Conservation (phyloP, 2,888 invertebrate species). For the Abscondita cerata region DNA sequence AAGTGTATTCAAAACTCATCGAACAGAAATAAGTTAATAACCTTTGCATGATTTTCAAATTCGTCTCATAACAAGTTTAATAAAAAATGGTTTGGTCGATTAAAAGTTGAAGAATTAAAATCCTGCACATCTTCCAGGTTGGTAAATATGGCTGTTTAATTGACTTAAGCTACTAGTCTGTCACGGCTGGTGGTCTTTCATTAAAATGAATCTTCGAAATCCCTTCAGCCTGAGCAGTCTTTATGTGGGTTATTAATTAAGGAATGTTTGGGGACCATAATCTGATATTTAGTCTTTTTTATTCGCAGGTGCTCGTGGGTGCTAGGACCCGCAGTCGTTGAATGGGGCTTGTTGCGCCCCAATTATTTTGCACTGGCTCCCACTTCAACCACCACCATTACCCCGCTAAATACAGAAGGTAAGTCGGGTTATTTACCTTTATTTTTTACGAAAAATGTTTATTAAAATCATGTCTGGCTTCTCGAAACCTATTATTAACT, state of each 20-base stretch:
- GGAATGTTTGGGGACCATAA: no score
- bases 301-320: conserved; percentile 30
- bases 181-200: conserved; percentile 18
- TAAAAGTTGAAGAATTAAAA: background rate
- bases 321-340: conserved; percentile 44
- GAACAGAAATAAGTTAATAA: conserved; percentile 2
- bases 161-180: background rate
- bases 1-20: background rate
- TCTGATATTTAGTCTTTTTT: no score
- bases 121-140: conserved; percentile 19
- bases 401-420: conserved; percentile 60
- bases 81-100: conserved; percentile 12
- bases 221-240: no score
- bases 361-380: conserved; percentile 59
- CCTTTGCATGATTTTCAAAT: conserved; percentile 1
- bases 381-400: conserved; percentile 59
- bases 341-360: conserved; percentile 60
- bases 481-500: no score
- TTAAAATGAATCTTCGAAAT: background rate
- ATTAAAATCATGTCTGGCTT: no score
- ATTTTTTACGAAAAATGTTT: no score
- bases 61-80: background rate
- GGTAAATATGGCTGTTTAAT: conserved; percentile 8
- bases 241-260: no score
- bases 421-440: conserved; percentile 33